A percentile compares a stretch with the other conserved stretches of the same genome.
Evolutionary conservation across 2,797 vertebrate species (phyloP).

Genomic region (Coluber constrictor): DNA sequence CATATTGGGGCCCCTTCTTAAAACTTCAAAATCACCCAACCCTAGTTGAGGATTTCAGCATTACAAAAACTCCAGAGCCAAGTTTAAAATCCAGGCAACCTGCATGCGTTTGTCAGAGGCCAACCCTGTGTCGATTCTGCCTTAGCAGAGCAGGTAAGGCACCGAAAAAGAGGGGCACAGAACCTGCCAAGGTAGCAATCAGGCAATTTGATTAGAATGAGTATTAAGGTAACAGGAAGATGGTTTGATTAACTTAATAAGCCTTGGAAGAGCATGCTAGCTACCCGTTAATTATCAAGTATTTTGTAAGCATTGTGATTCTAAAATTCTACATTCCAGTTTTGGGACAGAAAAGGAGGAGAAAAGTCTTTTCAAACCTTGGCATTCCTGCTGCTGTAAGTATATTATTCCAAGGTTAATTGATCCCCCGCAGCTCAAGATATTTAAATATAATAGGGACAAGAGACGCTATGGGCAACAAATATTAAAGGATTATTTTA

Average conservation of each 20-base stretch:
- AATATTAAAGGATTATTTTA: not conserved
- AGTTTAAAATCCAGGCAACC: not conserved
- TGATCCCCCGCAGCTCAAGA: not conserved
- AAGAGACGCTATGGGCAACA: not conserved
- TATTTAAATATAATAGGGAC: not conserved
- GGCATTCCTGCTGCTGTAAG: not conserved
- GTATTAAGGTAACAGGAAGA: conserved; percentile 18
- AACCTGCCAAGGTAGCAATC: conserved; percentile 14
- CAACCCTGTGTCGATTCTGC: not conserved
- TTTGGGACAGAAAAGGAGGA: not conserved
- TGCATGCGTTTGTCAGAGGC: not conserved
- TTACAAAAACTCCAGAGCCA: not conserved
- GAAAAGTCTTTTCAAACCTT: not conserved
- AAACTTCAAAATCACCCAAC: not conserved
- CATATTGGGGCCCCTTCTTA: not conserved
- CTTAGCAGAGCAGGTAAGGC: not conserved
- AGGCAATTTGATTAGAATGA: conserved; percentile 24
- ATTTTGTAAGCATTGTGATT: conserved; percentile 35
- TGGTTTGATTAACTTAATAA: conserved; percentile 32
- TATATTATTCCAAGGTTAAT: not conserved
- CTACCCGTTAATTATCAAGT: conserved; percentile 29
- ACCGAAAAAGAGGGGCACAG: not conserved
- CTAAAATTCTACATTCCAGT: conserved; percentile 21
- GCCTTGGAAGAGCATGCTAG: not conserved
- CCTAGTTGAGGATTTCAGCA: not conserved